Conservation (phyloP, 1,140 invertebrate species). For the Caenorhabditis inopinata region DNA sequence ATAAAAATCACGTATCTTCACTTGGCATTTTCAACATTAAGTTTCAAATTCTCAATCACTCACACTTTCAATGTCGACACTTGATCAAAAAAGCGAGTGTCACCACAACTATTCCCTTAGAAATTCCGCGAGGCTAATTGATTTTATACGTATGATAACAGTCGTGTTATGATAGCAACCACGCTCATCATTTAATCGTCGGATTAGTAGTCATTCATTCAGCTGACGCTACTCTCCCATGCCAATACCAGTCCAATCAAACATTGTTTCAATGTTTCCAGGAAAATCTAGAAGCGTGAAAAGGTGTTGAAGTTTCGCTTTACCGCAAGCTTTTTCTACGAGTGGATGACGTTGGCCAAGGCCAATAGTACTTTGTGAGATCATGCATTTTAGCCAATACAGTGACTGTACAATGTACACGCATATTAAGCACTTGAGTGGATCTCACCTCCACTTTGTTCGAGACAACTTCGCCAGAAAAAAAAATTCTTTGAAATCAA, state of each 20-base stretch:
- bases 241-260: background rate
- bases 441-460: background rate
- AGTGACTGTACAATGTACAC: conserved; percentile 10
- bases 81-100: background rate
- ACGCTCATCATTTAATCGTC: background rate
- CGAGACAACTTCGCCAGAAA: background rate
- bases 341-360: background rate
- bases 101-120: background rate
- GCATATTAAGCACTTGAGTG: conserved; percentile 2
- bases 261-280: background rate
- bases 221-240: background rate
- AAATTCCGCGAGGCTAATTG: conserved; percentile 6
- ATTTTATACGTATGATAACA: conserved; percentile 16
- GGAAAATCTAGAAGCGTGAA: conserved; percentile 4
- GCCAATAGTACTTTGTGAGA: conserved; percentile 21
- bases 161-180: conserved; percentile 26
- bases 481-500: too few species aligned
- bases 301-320: background rate
- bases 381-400: conserved; percentile 19
- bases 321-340: background rate
- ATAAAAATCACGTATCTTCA: too few species aligned
- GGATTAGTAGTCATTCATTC: background rate
- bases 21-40: too few species aligned
- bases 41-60: background rate
- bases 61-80: background rate